These are phyloP conservation scores for Sphaerophoria rueppellii DNA, from an alignment of 2,888 invertebrate genomes.

Conservation along the genomic window DNA sequence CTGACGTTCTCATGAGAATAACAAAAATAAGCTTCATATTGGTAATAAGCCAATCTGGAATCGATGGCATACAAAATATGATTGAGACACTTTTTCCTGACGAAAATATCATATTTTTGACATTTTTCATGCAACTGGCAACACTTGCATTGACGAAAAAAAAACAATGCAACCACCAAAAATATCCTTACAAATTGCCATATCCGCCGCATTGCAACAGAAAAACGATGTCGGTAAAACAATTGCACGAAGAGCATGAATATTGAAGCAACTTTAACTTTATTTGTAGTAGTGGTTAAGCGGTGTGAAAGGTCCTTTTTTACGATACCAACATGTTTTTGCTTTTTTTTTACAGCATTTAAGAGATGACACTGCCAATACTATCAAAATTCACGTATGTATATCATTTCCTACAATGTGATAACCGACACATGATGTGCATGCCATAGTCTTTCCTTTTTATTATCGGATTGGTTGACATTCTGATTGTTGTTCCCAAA, in stretches of 20 bases:
- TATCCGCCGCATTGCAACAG: conserved; percentile 73
- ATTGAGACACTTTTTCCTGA: too few species aligned
- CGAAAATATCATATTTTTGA: too few species aligned
- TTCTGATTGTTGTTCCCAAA: conserved; percentile 70
- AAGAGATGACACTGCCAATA: conserved; percentile 42
- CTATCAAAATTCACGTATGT: conserved; percentile 15
- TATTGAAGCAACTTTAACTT: conserved; percentile 71
- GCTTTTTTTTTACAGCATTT: conserved; percentile 24
- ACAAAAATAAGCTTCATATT: too few species aligned
- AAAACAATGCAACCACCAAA: conserved; percentile 50
- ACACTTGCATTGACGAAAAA: neutral
- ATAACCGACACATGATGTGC: neutral
- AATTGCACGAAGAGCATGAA: conserved; percentile 62
- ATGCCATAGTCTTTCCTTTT: conserved; percentile 27
- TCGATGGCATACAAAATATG: too few species aligned
- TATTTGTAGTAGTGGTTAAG: conserved; percentile 74
- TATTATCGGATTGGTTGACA: conserved; percentile 56
- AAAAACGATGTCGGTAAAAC: conserved; percentile 61
- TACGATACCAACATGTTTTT: neutral
- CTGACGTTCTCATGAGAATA: too few species aligned
- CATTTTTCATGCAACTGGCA: conserved; percentile 31
- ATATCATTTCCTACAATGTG: neutral
- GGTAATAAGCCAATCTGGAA: too few species aligned
- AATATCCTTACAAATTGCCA: conserved; percentile 64
- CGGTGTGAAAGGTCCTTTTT: conserved; percentile 57